Conservation (phyloP, 2,113 vertebrate genomes). For the Turnix velox region DNA sequence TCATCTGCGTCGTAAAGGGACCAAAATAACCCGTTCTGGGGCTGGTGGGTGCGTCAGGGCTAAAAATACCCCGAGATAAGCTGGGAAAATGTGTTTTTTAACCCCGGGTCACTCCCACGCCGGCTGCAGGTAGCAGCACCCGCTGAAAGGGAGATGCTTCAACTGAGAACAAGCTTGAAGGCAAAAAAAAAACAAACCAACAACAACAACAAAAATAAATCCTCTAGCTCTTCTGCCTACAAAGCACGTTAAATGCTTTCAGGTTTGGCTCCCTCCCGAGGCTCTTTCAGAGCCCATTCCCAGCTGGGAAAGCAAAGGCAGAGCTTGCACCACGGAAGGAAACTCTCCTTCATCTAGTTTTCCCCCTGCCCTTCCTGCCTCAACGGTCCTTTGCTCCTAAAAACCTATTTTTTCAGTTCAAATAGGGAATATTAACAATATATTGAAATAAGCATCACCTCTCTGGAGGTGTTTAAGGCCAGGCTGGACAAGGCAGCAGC, state of each 20-base stretch:
- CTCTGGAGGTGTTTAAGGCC: too few relatives aligned
- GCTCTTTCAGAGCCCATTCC: not conserved
- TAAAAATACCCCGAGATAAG: not conserved
- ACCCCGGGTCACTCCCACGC: not conserved
- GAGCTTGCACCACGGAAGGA: not conserved
- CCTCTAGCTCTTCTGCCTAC: not conserved
- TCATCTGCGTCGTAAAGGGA: not conserved
- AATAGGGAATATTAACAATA: rapidly evolving
- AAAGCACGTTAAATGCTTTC: not conserved
- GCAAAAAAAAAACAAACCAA: not conserved
- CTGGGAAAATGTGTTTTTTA: not conserved
- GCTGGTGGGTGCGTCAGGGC: slow-evolving; percentile 2
- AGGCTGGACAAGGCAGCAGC: too few relatives aligned
- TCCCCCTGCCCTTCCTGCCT: not conserved
- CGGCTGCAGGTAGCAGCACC: not conserved
- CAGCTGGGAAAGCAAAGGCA: not conserved
- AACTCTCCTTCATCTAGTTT: not conserved
- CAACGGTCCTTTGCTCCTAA: rapidly evolving
- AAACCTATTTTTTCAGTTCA: rapidly evolving
- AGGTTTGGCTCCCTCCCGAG: not conserved
- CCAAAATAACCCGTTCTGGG: slow-evolving; percentile 7
- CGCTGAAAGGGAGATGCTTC: not conserved
- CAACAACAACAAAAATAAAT: not conserved
- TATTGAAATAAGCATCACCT: rapidly evolving
- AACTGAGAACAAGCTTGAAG: not conserved